Evolutionary conservation across 2,113 vertebrate genomes (phyloP).

Genomic region (Motacilla alba): DNA sequence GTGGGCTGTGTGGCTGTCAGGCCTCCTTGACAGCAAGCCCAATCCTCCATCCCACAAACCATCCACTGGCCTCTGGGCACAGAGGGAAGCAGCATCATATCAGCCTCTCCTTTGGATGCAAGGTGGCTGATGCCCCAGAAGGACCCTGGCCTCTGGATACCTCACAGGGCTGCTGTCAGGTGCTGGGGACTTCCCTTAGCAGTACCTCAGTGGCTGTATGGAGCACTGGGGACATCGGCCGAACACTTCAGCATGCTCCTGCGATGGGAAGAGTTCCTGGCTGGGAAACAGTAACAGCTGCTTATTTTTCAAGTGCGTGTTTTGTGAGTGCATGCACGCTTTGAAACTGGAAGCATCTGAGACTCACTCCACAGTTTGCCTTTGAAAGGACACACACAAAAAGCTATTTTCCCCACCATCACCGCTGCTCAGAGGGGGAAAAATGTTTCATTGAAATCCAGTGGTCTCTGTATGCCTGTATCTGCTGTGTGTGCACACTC

Average conservation of each 20-base stretch:
- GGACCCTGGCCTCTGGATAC: not conserved
- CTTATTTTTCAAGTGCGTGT: not conserved
- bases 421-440: not conserved
- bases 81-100: not conserved
- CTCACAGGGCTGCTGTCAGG: not conserved
- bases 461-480: not conserved
- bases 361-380: not conserved
- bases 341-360: not conserved
- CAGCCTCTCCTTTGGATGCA: accelerated
- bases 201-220: not conserved
- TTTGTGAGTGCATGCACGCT: accelerated
- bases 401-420: not conserved
- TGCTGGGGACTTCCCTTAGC: not conserved
- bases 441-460: not conserved
- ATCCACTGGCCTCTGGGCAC: accelerated
- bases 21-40: not conserved
- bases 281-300: not conserved
- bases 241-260: not conserved
- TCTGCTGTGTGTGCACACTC: not conserved
- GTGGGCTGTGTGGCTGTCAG: not conserved
- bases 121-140: not conserved
- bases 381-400: not conserved
- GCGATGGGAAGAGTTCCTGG: accelerated
- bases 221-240: not conserved
- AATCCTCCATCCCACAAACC: not conserved